A percentile compares a stretch with the other conserved stretches of the same genome.
Conservation (phyloP, 1,140 invertebrate species). For the Frieseomelitta varia region DNA sequence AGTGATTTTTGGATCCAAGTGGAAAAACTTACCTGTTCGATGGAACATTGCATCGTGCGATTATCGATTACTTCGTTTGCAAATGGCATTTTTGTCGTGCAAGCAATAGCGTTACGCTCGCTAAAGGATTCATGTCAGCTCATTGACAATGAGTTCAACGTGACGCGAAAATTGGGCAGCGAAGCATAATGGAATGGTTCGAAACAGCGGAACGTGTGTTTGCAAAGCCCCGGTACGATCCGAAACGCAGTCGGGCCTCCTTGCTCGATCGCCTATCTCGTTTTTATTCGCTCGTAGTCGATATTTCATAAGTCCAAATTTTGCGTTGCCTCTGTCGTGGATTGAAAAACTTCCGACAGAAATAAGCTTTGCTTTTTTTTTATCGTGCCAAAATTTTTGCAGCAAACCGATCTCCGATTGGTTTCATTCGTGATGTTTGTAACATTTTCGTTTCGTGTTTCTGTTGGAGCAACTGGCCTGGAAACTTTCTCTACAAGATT, state of each 20-base stretch:
- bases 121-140: not conserved
- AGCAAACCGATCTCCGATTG: too few species aligned
- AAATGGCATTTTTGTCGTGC: too few species aligned
- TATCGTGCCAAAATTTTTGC: too few species aligned
- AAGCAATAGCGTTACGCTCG: too few species aligned
- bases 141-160: too few species aligned
- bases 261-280: not conserved
- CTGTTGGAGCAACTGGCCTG: too few species aligned
- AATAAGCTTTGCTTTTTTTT: not conserved
- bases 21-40: too few species aligned
- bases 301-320: not conserved
- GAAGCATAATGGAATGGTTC: not conserved
- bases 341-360: not conserved
- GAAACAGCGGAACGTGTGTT: not conserved
- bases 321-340: not conserved
- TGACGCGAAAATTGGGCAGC: too few species aligned
- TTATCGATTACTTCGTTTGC: too few species aligned
- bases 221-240: not conserved
- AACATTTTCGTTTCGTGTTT: not conserved
- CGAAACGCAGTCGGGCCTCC: not conserved
- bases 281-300: not conserved
- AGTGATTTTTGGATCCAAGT: too few species aligned
- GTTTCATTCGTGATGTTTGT: not conserved
- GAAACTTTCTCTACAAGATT: too few species aligned
- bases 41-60: too few species aligned